phyloP scores from a whole-genome alignment of 2,797 vertebrate genomes.

The Chanos chanos region DNA sequence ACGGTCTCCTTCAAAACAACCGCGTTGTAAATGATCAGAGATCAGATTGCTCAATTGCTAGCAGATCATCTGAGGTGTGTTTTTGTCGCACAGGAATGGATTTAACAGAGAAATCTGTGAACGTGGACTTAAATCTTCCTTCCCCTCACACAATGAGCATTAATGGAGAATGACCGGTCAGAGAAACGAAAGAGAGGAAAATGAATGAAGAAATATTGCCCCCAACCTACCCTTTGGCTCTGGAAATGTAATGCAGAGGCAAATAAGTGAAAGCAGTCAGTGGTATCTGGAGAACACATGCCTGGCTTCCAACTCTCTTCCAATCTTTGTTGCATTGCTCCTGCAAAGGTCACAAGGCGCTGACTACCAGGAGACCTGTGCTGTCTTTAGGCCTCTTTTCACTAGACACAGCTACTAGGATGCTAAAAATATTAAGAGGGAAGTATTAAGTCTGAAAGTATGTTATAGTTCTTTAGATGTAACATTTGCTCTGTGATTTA shows the following conservation, averaged over 20 bases:
- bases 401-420: too few species aligned
- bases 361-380: conserved; percentile 7
- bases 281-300: conserved; percentile 14
- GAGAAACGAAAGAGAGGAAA: conserved; percentile 1
- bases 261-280: conserved; percentile 28
- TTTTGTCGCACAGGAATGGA: conserved; percentile 28
- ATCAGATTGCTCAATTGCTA: conserved; percentile 26
- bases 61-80: neutral
- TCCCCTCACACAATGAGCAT: conserved; percentile 18
- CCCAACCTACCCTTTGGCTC: neutral
- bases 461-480: too few species aligned
- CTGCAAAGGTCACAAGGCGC: conserved; percentile 12
- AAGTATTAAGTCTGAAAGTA: too few species aligned
- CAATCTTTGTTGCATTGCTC: conserved; percentile 4
- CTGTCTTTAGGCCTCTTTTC: neutral
- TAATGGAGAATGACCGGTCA: conserved; percentile 3
- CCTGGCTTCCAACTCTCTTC: neutral
- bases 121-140: conserved; percentile 19
- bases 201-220: conserved; percentile 14
- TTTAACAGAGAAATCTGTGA: conserved; percentile 27
- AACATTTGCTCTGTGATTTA: too few species aligned
- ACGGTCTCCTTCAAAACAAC: neutral
- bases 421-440: too few species aligned
- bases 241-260: conserved; percentile 14
- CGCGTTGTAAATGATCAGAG: conserved; percentile 13